phyloP scores from a whole-genome alignment of 1,140 invertebrate species.

The Polyergus mexicanus region DNA sequence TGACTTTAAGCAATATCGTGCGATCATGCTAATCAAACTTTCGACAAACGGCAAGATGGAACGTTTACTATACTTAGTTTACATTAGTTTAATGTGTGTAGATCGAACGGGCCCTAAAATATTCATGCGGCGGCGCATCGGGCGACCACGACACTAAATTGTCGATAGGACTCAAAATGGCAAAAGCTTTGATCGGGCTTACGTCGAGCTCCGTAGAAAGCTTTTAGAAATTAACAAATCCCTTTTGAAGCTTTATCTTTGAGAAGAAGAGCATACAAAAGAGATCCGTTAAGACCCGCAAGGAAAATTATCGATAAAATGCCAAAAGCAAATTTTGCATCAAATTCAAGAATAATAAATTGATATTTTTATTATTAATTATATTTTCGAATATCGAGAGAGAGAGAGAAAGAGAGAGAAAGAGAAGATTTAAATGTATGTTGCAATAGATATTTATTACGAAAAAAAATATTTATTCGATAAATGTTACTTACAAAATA shows the following conservation, averaged over 20 bases:
- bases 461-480: neutral
- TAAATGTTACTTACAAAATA: neutral
- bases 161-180: constrained; percentile 51
- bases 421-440: neutral
- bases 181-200: constrained; percentile 58
- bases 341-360: constrained; percentile 3
- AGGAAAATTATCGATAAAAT: constrained; percentile 31
- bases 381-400: neutral
- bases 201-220: constrained; percentile 37
- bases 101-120: constrained; percentile 55
- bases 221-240: constrained; percentile 60
- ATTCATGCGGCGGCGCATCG: constrained; percentile 44
- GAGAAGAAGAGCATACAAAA: constrained; percentile 43
- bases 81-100: constrained; percentile 43
- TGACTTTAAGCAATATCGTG: constrained; percentile 41
- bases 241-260: constrained; percentile 57
- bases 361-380: neutral
- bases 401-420: no score
- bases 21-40: constrained; percentile 56
- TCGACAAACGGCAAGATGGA: constrained; percentile 26
- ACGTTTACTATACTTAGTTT: constrained; percentile 56
- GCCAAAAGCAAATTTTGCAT: constrained; percentile 7
- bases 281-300: constrained; percentile 22
- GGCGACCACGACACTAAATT: constrained; percentile 43
- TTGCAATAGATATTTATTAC: neutral